Percentiles rank a stretch among this genome's conserved stretches.
Evolutionary conservation across 2,797 vertebrate genomes (phyloP).

Genomic region (Sciurus vulgaris): DNA sequence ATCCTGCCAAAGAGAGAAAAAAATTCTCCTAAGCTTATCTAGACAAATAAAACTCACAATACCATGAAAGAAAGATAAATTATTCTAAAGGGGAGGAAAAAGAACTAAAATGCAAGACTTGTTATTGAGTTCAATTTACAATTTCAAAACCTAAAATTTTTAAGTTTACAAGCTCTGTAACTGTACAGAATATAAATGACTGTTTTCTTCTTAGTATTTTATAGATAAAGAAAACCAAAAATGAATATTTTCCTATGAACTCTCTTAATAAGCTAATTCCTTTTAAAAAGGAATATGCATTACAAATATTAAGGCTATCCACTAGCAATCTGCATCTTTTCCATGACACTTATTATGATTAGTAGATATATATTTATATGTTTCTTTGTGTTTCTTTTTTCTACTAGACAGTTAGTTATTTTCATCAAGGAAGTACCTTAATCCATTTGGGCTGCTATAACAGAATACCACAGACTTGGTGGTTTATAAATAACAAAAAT

Average conservation of each 20-base stretch:
- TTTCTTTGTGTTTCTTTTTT: not conserved
- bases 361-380: not conserved
- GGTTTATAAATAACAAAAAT: not conserved
- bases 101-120: not conserved
- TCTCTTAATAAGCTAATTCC: not conserved
- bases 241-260: not conserved
- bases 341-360: not conserved
- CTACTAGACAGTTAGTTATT: not conserved
- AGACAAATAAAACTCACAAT: slow-evolving; percentile 10
- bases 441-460: not conserved
- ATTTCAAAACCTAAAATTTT: slow-evolving; percentile 26
- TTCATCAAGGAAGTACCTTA: not conserved
- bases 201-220: slow-evolving; percentile 14
- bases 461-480: not conserved
- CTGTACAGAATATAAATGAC: not conserved
- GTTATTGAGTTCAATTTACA: not conserved
- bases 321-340: not conserved
- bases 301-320: not conserved
- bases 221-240: not conserved
- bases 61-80: slow-evolving; percentile 44
- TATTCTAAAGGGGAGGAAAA: not conserved
- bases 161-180: not conserved
- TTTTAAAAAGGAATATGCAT: not conserved
- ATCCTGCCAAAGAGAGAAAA: not conserved
- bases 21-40: not conserved